These are phyloP conservation scores for Macrocentrus cingulum DNA, from an alignment of 1,140 invertebrate species.

Conservation along the genomic window DNA sequence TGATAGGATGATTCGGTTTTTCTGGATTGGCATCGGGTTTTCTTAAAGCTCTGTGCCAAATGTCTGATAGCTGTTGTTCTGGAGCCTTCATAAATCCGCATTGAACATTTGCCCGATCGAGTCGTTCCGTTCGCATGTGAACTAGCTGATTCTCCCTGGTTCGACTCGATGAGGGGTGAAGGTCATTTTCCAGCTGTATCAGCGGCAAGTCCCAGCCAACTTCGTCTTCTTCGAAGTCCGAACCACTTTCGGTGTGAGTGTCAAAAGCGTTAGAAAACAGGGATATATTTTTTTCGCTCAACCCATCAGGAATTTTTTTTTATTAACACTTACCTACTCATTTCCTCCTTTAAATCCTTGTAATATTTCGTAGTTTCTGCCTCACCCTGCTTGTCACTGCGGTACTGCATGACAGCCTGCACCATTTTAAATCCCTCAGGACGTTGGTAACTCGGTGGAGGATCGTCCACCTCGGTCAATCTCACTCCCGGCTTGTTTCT, in stretches of 20 bases:
- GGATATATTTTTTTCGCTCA: constrained; percentile 20
- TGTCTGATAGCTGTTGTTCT: constrained; percentile 54
- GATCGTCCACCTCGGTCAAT: constrained; percentile 59
- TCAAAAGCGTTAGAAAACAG: constrained; percentile 49
- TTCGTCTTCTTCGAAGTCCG: constrained; percentile 60
- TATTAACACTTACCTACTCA: constrained; percentile 58
- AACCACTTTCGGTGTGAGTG: constrained; percentile 58
- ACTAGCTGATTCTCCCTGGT: constrained; percentile 7
- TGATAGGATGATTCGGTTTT: constrained; percentile 41
- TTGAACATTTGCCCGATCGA: constrained; percentile 45
- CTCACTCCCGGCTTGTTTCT: constrained; percentile 65
- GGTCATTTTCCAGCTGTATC: constrained; percentile 61
- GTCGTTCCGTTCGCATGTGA: constrained; percentile 47
- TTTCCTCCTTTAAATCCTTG: constrained; percentile 58
- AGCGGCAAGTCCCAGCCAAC: constrained; percentile 61
- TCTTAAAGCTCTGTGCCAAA: constrained; percentile 57
- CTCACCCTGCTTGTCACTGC: constrained; percentile 48
- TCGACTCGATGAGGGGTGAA: constrained; percentile 52
- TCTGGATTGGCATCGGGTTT: constrained; percentile 39
- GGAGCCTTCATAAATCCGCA: constrained; percentile 45
- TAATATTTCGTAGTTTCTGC: constrained; percentile 58
- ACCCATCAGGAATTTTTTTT: no score
- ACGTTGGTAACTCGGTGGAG: constrained; percentile 62
- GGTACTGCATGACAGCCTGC: constrained; percentile 56
- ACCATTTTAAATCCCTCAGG: constrained; percentile 66